These are phyloP conservation scores for Megastigmus dorsalis DNA, from an alignment of 2,888 invertebrate species.

Conservation along the genomic window DNA sequence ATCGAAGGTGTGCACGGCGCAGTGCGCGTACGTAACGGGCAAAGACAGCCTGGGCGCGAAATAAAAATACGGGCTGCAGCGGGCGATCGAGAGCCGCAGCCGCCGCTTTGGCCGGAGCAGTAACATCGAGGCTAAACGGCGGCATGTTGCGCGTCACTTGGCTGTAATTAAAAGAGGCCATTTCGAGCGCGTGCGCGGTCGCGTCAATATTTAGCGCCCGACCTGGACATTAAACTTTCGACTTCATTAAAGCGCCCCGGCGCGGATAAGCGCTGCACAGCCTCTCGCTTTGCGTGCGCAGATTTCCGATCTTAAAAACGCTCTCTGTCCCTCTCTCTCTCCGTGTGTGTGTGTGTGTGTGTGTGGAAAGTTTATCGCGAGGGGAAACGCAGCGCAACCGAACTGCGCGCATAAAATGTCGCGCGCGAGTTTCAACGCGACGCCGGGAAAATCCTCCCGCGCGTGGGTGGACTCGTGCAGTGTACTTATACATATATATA, in stretches of 20 bases:
- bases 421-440: neutral
- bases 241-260: conserved; percentile 45
- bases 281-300: no score
- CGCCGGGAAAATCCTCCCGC: conserved; percentile 17
- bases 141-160: neutral
- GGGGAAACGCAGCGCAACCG: neutral
- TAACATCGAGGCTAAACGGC: conserved; percentile 26
- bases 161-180: conserved; percentile 38
- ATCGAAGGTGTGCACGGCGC: no score
- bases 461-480: conserved; percentile 3
- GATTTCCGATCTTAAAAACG: conserved; percentile 46
- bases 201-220: conserved; percentile 49
- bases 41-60: conserved; percentile 32
- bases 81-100: conserved; percentile 23
- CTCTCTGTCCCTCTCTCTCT: no score
- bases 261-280: neutral
- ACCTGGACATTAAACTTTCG: conserved; percentile 40
- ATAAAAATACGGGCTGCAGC: conserved; percentile 31
- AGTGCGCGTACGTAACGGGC: neutral
- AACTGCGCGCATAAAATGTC: neutral
- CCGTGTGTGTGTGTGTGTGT: no score
- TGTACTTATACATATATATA: neutral
- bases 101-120: no score
- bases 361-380: conserved; percentile 23
- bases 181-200: conserved; percentile 14